phyloP scores from a whole-genome alignment of 2,888 invertebrate species.

The Heteromurus nitidus region DNA sequence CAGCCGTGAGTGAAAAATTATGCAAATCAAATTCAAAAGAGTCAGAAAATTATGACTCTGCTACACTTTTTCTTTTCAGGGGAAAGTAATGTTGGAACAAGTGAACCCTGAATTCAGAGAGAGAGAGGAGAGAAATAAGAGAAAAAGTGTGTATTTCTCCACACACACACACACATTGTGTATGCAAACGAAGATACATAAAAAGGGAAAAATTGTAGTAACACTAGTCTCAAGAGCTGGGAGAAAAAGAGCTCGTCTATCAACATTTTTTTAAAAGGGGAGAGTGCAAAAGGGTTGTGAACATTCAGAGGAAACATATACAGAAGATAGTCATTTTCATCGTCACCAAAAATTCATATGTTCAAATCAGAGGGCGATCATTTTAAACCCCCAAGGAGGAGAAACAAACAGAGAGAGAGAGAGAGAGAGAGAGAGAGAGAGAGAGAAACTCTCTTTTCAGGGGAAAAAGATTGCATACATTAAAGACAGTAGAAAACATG shows the following conservation, averaged over 20 bases:
- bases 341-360: constrained; percentile 22
- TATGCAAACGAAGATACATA: constrained; percentile 34
- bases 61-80: constrained; percentile 53
- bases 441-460: constrained; percentile 20
- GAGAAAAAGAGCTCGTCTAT: constrained; percentile 21
- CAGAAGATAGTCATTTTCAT: constrained; percentile 6
- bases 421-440: constrained; percentile 22
- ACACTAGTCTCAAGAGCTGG: neutral
- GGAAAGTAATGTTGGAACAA: constrained; percentile 64
- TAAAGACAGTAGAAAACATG: constrained; percentile 25
- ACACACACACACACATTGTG: constrained; percentile 1
- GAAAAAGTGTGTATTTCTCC: constrained; percentile 22
- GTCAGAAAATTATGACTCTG: constrained; percentile 73
- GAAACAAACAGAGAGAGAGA: constrained; percentile 50
- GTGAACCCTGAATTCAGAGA: constrained; percentile 53
- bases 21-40: constrained; percentile 73
- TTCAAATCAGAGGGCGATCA: constrained; percentile 26
- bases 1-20: constrained; percentile 74
- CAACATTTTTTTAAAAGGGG: constrained; percentile 16
- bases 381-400: constrained; percentile 50
- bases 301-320: neutral
- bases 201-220: constrained; percentile 10
- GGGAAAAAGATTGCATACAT: constrained; percentile 50
- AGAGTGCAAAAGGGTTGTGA: neutral
- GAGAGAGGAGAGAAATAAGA: constrained; percentile 35